Evolutionary conservation across 2,888 invertebrate species (phyloP), one percentile per base, ranked within the genome.

Genomic region (Liodrosophila aerea): DNA sequence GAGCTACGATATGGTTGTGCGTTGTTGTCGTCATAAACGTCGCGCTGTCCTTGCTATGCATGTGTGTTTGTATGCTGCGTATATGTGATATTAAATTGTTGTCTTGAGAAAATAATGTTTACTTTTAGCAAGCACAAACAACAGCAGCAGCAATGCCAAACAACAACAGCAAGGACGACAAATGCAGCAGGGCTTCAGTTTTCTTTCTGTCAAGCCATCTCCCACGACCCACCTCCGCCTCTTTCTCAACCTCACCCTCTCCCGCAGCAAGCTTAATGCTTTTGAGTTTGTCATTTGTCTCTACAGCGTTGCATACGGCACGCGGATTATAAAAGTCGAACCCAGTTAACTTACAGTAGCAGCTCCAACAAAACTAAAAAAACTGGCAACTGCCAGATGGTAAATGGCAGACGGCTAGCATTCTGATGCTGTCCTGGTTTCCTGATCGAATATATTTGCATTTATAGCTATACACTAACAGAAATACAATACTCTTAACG

Each of bases 261-360:
- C 37, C 12, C 18, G 50, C 47, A 31, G 49, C 60, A 47, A 80
- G 83, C 80, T 77, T 77, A 83, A 83, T 81, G 74, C 82, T 77
- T 77, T 72, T 66, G 85, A 82, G 78, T 82, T 81, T 74, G 78
- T 77, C 82, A 77, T 80, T 84, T 80, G 85, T 77, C 85, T 73
- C 66, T 67, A 63, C 67, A 62, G 65, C 78, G 78, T 77, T 70
- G 83, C 73, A 64, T 73, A 61, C 68, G 62, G 58, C 63, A 61
- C 56, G 56, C 67, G 76, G 85, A 82, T 85, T 82, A 82, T 82
- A 82, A 85, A 85, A 82, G 83, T 85, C 80, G 83, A 69, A 73
- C 47, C 61, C 62, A 72, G 77, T 76, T 73, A 72, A 82, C 68
- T 75, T 81, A 31, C 73, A 59, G 49, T 22, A 16, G 30, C 36